A percentile compares a stretch with the other conserved stretches of the same genome.
These are phyloP conservation scores for Chaetophractus vellerosus DNA, from an alignment of 2,797 vertebrate genomes.

Conservation along the genomic window DNA sequence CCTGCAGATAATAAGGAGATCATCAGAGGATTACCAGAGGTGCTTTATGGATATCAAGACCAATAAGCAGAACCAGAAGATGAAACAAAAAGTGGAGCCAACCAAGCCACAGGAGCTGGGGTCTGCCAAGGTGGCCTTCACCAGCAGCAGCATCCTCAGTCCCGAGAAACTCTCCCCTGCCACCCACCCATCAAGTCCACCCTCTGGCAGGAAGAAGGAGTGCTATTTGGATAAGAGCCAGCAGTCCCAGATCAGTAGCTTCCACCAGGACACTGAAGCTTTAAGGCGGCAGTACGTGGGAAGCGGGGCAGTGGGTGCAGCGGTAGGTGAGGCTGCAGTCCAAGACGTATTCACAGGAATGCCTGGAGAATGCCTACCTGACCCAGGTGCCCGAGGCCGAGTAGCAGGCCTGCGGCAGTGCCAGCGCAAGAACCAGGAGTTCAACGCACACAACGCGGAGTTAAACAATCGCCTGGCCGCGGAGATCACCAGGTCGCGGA, in stretches of 20 bases:
- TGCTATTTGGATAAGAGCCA: slow-evolving; percentile 96
- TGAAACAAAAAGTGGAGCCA: slow-evolving; percentile 98
- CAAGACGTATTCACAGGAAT: slow-evolving; percentile 99
- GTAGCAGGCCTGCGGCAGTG: slow-evolving; percentile 98
- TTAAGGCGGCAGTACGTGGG: slow-evolving; percentile 96
- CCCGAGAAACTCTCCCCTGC: too few species aligned
- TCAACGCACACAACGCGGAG: slow-evolving; percentile 99
- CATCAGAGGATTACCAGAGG: slow-evolving; percentile 98
- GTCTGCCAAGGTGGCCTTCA: background rate
- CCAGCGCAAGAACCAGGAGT: slow-evolving; percentile 99
- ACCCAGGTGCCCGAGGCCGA: slow-evolving; percentile 98
- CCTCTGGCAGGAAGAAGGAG: background rate
- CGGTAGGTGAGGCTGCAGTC: slow-evolving; percentile 98
- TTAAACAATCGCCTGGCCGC: slow-evolving; percentile 96
- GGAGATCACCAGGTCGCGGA: slow-evolving; percentile 96
- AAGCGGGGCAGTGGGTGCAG: slow-evolving; percentile 98
- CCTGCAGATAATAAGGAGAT: slow-evolving; percentile 98
- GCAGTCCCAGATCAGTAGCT: slow-evolving; percentile 95
- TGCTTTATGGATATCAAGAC: slow-evolving; percentile 95
- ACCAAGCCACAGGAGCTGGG: slow-evolving; percentile 94
- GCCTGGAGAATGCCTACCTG: slow-evolving; percentile 98
- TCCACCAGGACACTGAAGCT: slow-evolving; percentile 96
- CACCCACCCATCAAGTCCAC: too few species aligned
- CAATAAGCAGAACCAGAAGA: slow-evolving; percentile 99
- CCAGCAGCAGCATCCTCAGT: too few species aligned